Percentiles rank a stretch among this genome's conserved stretches.
These are phyloP conservation scores for Phyllostomus discolor DNA, from an alignment of 2,113 vertebrate genomes.

Conservation along the genomic window DNA sequence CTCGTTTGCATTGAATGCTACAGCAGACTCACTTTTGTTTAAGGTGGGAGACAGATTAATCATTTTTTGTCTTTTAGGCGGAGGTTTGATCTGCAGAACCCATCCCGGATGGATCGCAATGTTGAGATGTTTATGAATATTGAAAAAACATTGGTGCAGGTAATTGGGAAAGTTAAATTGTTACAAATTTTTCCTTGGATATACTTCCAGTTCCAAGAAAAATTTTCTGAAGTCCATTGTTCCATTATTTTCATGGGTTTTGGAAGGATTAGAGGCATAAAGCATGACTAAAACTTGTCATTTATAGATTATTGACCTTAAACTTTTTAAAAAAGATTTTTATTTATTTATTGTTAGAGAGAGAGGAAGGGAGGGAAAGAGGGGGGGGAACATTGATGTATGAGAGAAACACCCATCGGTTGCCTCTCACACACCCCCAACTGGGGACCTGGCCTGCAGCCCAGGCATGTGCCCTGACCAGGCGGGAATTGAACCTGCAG, in stretches of 20 bases:
- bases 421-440: no score
- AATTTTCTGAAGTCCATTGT: background rate
- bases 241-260: background rate
- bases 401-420: no score
- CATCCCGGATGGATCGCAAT: conserved; percentile 97
- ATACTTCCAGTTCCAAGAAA: background rate
- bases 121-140: conserved; percentile 99
- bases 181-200: background rate
- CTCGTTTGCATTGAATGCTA: background rate
- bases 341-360: no score
- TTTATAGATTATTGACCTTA: background rate
- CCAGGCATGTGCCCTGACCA: no score
- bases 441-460: no score
- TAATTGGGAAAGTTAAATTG: conserved; percentile 47
- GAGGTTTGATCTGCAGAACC: conserved; percentile 97
- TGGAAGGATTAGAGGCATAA: background rate
- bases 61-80: conserved; percentile 80
- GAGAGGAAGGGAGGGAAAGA: no score
- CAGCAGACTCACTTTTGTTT: background rate
- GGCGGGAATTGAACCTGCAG: no score
- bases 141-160: conserved; percentile 97
- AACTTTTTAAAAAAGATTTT: no score
- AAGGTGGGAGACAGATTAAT: background rate
- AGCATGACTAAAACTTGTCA: background rate
- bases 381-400: no score